Conservation (phyloP, 1,140 invertebrate genomes). For the Trichogramma pretiosum region DNA sequence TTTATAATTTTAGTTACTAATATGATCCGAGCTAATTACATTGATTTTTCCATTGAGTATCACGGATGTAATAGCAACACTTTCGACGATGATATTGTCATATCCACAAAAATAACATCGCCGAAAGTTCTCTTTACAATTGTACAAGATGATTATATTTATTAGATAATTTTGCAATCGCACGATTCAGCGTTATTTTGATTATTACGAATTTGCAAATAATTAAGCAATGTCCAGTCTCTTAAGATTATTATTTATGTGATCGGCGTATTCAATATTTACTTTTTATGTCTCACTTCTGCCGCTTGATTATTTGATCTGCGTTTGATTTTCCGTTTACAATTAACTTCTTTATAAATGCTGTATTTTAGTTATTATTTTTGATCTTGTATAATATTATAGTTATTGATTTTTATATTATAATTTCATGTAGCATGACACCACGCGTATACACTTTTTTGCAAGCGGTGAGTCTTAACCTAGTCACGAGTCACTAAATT, state of each 20-base stretch:
- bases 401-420: conserved; percentile 21
- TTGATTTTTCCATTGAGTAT: no score
- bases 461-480: conserved; percentile 46
- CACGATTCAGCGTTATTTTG: no score
- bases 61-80: no score
- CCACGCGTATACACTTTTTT: conserved; percentile 30
- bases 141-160: no score
- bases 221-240: no score
- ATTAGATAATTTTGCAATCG: no score
- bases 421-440: conserved; percentile 24
- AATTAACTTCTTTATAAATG: conserved; percentile 3
- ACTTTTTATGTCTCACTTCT: conserved; percentile 6
- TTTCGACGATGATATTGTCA: no score
- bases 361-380: conserved; percentile 21
- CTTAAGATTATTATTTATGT: no score
- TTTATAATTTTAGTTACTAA: not conserved
- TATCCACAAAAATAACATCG: no score
- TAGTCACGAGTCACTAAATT: conserved; percentile 47
- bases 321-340: conserved; percentile 1
- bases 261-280: conserved; percentile 17
- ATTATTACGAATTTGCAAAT: no score
- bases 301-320: not conserved
- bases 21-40: no score
- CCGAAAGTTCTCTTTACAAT: no score
- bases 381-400: conserved; percentile 13